Conservation (phyloP, 2,797 vertebrate genomes). For the Crax fasciolata region DNA sequence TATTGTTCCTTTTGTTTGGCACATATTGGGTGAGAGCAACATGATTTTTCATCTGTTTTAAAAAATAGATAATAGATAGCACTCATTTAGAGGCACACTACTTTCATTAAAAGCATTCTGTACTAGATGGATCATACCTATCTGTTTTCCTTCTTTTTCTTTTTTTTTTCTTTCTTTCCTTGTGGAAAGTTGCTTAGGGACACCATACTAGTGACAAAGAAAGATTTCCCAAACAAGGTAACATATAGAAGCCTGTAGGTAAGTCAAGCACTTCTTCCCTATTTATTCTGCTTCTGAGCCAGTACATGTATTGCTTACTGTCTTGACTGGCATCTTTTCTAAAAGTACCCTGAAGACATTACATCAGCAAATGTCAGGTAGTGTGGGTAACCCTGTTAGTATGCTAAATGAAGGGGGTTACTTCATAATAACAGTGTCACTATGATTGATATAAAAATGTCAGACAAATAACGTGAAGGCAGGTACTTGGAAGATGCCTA, state of each 20-base stretch:
- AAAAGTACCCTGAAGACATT: not conserved
- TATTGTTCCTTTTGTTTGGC: slow-evolving; percentile 66
- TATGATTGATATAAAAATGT: slow-evolving; percentile 34
- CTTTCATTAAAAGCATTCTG: slow-evolving; percentile 72
- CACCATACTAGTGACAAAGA: slow-evolving; percentile 56
- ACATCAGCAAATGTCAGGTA: slow-evolving; percentile 3
- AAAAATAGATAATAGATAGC: slow-evolving; percentile 59
- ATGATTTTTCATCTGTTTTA: slow-evolving; percentile 71
- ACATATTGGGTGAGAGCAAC: slow-evolving; percentile 41
- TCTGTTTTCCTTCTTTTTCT: slow-evolving; percentile 9
- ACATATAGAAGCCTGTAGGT: slow-evolving; percentile 4
- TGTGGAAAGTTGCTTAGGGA: slow-evolving; percentile 49
- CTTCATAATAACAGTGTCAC: slow-evolving; percentile 27
- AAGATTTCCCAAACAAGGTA: slow-evolving; percentile 46
- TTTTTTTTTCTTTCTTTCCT: not conserved
- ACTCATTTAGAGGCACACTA: slow-evolving; percentile 54
- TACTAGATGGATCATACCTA: slow-evolving; percentile 57
- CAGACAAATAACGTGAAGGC: not conserved
- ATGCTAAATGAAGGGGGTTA: not conserved
- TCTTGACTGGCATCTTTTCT: slow-evolving; percentile 22
- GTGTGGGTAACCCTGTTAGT: not conserved
- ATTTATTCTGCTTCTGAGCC: slow-evolving; percentile 1
- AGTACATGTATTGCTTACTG: slow-evolving; percentile 2
- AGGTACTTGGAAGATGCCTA: slow-evolving; percentile 40
- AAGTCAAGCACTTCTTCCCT: slow-evolving; percentile 39